Percentiles rank a stretch among this genome's conserved stretches.
Conservation (phyloP, 2,888 invertebrate species). For the Agrochola litura region DNA sequence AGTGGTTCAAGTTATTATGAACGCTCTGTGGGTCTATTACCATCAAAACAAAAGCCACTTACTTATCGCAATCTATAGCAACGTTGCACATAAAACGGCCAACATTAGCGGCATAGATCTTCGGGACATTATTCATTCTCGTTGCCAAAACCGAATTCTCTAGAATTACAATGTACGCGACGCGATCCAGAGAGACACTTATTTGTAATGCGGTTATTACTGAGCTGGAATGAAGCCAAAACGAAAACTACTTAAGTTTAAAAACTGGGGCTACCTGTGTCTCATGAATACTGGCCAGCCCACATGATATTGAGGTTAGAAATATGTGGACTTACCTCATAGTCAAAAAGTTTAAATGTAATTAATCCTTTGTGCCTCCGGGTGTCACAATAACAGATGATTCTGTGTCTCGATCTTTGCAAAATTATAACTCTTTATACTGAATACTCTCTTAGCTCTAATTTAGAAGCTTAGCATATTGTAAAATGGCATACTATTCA, state of each 20-base stretch:
- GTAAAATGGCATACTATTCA: not conserved
- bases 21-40: not conserved
- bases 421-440: not conserved
- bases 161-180: conserved; percentile 72
- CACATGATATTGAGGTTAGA: conserved; percentile 54
- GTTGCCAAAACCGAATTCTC: conserved; percentile 68
- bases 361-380: not conserved
- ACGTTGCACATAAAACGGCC: conserved; percentile 58
- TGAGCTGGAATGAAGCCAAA: conserved; percentile 79
- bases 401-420: not conserved
- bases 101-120: conserved; percentile 63
- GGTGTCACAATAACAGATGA: not conserved
- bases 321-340: conserved; percentile 20
- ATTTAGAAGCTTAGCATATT: not conserved
- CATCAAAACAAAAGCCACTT: conserved; percentile 37
- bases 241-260: conserved; percentile 78
- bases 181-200: conserved; percentile 74
- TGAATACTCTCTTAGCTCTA: no score
- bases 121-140: conserved; percentile 62
- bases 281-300: conserved; percentile 70
- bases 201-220: conserved; percentile 83
- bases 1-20: no score
- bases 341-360: not conserved
- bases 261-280: conserved; percentile 80
- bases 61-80: conserved; percentile 50